Evolutionary conservation across 2,797 vertebrate species (phyloP), one percentile per base, ranked within the genome.

Genomic region (Parambassis ranga): DNA sequence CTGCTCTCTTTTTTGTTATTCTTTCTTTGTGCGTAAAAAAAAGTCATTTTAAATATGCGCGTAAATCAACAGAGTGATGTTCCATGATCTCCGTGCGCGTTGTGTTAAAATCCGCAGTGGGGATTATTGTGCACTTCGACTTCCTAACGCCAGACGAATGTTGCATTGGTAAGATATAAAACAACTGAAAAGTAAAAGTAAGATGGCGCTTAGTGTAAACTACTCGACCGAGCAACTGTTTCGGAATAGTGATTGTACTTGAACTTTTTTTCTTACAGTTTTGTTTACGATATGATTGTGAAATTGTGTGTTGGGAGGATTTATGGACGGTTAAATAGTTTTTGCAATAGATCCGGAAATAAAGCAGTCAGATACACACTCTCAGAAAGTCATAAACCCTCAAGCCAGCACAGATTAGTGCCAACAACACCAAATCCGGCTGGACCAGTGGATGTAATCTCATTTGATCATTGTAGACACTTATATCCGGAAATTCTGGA

Each of bases 341-440:
- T 75, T 67, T 52, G 60, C 72, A 61, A 62, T 43, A 82, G 76
- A 81, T 89, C 78, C 79, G 10, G 53, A 77, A 90, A 82, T 81
- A 82, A 90, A 82, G 58, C 71, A 63, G 63, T 63, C 75, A 71
- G 71, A 80, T 76, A 86, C 78, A 74, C 75, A 82, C 56, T 68
- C 75, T 48, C 82, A 79, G 68, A 90, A 90, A 87, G 80, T 88
- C 91, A 63, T 75, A 88, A 90, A 90, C 86, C 87, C 87, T 83
- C 79, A 82, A 88, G 86, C 81, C 87, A 90, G 91, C 90, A 89
- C 84, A 92, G 90, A 94, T 94, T 94, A 94, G 91, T 91, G 90
- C 89, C 93, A 93, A 91, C 63, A 65, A 51, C 81, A 85, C 80
- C 85, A 93, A 94, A 94, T 92, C 93, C 93, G 77, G 69, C 69